phyloP scores from a whole-genome alignment of 2,797 vertebrate species.

The Hypotaenidia okinawae region DNA sequence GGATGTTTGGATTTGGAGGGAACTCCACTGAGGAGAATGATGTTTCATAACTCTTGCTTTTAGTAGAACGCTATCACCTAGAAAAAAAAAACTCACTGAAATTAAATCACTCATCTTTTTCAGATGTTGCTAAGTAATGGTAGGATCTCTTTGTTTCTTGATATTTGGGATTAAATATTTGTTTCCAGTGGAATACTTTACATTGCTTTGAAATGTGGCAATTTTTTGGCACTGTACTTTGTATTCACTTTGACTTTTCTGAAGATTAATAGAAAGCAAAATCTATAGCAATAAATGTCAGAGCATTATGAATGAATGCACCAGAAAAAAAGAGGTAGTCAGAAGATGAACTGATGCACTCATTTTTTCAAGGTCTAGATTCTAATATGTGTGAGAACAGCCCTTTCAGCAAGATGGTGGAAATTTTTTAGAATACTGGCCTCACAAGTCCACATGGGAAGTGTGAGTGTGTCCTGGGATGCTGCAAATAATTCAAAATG shows the following conservation, averaged over 20 bases:
- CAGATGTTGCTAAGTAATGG: neutral
- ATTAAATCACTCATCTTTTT: neutral
- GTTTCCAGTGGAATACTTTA: neutral
- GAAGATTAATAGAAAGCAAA: neutral
- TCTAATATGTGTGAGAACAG: neutral
- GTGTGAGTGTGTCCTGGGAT: neutral
- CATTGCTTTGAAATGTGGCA: neutral
- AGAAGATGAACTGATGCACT: neutral
- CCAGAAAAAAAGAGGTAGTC: neutral
- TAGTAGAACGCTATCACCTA: neutral
- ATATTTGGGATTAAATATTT: neutral
- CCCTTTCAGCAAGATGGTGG: neutral
- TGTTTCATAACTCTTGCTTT: neutral
- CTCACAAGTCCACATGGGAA: neutral
- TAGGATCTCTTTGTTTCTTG: neutral
- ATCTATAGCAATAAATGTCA: neutral
- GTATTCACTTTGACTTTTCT: neutral
- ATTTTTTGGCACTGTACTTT: neutral
- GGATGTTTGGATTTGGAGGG: neutral
- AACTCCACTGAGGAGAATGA: rapidly evolving
- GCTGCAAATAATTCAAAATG: neutral
- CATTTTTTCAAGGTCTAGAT: neutral
- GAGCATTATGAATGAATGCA: neutral
- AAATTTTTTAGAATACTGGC: neutral
- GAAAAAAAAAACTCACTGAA: neutral